Conservation (phyloP, 2,888 invertebrate species). For the Strigamia maritima region DNA sequence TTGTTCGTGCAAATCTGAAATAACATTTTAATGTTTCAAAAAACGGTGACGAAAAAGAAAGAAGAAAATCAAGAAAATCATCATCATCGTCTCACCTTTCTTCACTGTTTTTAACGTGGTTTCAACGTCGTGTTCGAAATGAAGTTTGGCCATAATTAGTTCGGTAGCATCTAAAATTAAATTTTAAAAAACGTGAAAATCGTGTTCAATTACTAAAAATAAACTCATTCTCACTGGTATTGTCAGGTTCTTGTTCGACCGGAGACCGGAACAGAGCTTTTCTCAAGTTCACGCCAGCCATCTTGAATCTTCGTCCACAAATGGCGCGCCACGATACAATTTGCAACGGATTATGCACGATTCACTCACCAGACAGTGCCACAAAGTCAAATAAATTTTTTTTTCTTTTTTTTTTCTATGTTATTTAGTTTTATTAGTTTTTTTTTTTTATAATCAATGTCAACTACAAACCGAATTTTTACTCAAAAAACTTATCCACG, state of each 20-base stretch:
- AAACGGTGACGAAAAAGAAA: neutral
- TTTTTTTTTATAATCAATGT: no score
- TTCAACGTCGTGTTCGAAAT: slow-evolving; percentile 38
- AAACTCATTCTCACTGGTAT: neutral
- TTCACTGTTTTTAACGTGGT: slow-evolving; percentile 17
- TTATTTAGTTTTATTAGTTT: no score
- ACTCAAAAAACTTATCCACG: slow-evolving; percentile 1
- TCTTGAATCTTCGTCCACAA: neutral
- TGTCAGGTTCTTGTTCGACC: slow-evolving; percentile 35
- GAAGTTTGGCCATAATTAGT: slow-evolving; percentile 19
- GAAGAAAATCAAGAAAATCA: neutral
- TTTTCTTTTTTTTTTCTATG: no score
- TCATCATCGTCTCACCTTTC: slow-evolving; percentile 2
- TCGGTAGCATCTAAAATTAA: slow-evolving; percentile 35
- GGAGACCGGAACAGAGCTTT: slow-evolving; percentile 37
- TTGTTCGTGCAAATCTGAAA: slow-evolving; percentile 39
- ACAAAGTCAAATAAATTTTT: no score
- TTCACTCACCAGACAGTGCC: no score
- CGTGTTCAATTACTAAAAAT: neutral
- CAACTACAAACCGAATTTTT: neutral
- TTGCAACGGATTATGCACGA: no score
- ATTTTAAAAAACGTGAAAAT: neutral
- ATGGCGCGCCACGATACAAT: no score
- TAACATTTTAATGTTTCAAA: neutral
- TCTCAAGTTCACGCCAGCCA: slow-evolving; percentile 35